Evolutionary conservation across 2,797 vertebrate species (phyloP).

Genomic region (Chloroceryle inda): DNA sequence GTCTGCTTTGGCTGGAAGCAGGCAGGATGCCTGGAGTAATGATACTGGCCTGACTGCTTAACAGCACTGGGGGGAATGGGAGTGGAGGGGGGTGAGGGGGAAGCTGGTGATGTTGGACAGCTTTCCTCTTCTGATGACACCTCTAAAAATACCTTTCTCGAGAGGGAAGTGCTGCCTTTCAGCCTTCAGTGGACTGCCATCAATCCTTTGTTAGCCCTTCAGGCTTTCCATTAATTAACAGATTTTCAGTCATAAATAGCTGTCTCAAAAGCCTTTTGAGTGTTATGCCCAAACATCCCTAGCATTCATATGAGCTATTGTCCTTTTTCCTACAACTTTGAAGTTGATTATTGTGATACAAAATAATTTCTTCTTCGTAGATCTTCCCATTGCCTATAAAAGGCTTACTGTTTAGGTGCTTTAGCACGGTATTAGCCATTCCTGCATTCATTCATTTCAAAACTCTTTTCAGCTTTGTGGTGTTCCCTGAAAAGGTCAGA

Average conservation of each 20-base stretch:
- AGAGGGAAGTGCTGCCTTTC: neutral
- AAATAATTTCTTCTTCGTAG: neutral
- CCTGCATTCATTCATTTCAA: neutral
- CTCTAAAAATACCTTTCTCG: neutral
- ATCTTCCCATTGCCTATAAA: neutral
- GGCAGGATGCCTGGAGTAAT: neutral
- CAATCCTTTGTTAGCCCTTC: conserved; percentile 8
- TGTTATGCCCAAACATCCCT: neutral
- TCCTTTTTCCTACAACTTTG: neutral
- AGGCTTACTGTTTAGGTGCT: neutral
- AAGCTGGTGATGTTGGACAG: neutral
- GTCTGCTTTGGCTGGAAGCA: neutral
- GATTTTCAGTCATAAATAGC: neutral
- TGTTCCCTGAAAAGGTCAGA: neutral
- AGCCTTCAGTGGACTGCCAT: neutral
- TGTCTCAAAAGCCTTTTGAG: neutral
- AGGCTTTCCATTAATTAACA: conserved; percentile 45
- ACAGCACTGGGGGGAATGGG: neutral
- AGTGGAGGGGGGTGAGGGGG: no score
- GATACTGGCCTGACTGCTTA: neutral
- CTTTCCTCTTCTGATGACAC: neutral
- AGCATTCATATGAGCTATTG: neutral
- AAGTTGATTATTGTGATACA: neutral
- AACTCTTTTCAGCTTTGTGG: neutral
- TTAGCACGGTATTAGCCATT: neutral